phyloP scores from a whole-genome alignment of 2,113 vertebrate species.

The Nyctereutes procyonoides region DNA sequence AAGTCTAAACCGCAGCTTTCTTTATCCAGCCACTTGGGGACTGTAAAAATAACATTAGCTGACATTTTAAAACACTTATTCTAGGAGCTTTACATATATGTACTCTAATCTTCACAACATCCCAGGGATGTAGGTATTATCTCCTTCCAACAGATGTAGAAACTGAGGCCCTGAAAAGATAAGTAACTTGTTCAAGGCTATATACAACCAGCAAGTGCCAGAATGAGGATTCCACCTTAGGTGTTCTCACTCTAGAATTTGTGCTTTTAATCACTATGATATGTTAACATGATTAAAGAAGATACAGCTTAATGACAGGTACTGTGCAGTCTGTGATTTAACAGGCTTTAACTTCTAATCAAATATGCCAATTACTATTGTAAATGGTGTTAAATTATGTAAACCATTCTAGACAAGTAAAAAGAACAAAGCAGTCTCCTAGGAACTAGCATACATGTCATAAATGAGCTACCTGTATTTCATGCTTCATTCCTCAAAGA shows the following conservation, averaged over 20 bases:
- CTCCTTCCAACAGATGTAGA: not conserved
- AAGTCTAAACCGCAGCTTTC: constrained; percentile 36
- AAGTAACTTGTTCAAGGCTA: not conserved
- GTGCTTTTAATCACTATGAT: not conserved
- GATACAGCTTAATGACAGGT: not conserved
- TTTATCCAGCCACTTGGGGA: not conserved
- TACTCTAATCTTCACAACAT: constrained; percentile 22
- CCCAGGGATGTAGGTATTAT: not conserved
- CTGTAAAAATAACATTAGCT: constrained; percentile 42
- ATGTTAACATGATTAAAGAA: constrained; percentile 21
- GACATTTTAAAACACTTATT: constrained; percentile 57
- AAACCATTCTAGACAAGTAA: constrained; percentile 1
- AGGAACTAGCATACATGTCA: not conserved
- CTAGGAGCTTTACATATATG: not conserved
- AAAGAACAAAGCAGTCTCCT: not conserved
- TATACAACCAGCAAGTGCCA: not conserved
- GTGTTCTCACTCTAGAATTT: not conserved
- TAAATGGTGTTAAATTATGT: not conserved
- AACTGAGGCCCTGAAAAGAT: constrained; percentile 28
- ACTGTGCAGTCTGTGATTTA: constrained; percentile 5
- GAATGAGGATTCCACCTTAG: not conserved
- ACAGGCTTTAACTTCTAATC: not conserved
- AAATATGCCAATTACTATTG: not conserved
- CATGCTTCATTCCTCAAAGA: constrained; percentile 14
- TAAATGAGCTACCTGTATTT: constrained; percentile 16